Evolutionary conservation across 2,113 vertebrate genomes (phyloP).

Genomic region (Pomatostomus ruficeps): DNA sequence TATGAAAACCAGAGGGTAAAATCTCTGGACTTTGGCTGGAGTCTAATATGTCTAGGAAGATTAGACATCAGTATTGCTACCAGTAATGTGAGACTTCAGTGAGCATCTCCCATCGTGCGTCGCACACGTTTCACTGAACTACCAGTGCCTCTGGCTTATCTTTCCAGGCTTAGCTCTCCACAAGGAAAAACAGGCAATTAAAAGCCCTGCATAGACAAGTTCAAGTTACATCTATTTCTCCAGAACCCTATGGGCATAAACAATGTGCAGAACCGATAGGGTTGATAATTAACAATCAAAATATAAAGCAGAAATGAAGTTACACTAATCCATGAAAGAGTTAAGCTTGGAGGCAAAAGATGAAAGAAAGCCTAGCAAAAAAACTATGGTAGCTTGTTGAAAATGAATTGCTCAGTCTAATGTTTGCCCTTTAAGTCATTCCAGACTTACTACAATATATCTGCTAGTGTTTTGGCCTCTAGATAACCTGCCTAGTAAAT

Average conservation of each 20-base stretch:
- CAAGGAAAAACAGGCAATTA: neutral
- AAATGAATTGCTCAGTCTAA: neutral
- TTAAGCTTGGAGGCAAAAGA: neutral
- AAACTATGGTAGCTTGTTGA: neutral
- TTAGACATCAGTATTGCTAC: neutral
- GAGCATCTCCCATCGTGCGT: rapidly evolving
- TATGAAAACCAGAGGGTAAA: neutral
- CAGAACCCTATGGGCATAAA: neutral
- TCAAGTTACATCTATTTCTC: neutral
- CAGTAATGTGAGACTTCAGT: rapidly evolving
- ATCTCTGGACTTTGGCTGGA: neutral
- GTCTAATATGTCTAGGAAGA: neutral
- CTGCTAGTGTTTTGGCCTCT: conserved; percentile 12
- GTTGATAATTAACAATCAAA: neutral
- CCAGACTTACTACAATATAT: neutral
- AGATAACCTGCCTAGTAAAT: conserved; percentile 43
- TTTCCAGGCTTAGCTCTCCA: neutral
- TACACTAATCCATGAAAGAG: neutral
- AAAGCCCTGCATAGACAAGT: neutral
- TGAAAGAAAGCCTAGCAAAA: neutral
- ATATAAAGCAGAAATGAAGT: neutral
- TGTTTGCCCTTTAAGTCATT: conserved; percentile 17
- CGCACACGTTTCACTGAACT: neutral
- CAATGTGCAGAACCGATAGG: neutral
- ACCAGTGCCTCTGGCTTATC: neutral